phyloP scores from a whole-genome alignment of 2,888 invertebrate species.

The Abrostola triplasia region DNA sequence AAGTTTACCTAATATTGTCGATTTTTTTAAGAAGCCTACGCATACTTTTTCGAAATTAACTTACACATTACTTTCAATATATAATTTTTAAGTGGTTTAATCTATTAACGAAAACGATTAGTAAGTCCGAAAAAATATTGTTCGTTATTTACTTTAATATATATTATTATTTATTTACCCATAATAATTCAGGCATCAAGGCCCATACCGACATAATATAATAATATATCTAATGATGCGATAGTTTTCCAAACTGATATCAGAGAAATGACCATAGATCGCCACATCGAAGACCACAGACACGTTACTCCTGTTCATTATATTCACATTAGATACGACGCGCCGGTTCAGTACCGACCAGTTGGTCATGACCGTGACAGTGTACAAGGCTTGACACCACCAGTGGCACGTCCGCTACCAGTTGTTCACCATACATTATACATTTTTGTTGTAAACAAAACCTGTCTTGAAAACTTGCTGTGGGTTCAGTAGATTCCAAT shows the following conservation, averaged over 20 bases:
- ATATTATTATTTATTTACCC: too few relatives aligned
- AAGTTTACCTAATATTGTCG: too few relatives aligned
- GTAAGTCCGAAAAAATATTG: too few relatives aligned
- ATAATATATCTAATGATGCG: background rate
- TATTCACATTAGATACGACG: slow-evolving; percentile 35
- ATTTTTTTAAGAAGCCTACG: too few relatives aligned
- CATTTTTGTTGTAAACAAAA: slow-evolving; percentile 11
- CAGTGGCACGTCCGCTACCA: background rate
- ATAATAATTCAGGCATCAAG: too few relatives aligned
- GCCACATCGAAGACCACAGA: slow-evolving; percentile 19
- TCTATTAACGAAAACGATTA: too few relatives aligned
- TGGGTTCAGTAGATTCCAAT: background rate
- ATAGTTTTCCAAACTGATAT: too few relatives aligned
- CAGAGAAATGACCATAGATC: background rate
- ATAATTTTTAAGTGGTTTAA: too few relatives aligned
- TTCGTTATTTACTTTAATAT: too few relatives aligned
- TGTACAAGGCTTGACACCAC: slow-evolving; percentile 2
- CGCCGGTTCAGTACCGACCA: background rate
- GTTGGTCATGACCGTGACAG: slow-evolving; percentile 26
- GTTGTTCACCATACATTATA: background rate
- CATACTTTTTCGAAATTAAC: too few relatives aligned
- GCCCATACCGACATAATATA: too few relatives aligned
- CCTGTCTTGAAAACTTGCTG: slow-evolving; percentile 13
- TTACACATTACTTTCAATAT: too few relatives aligned
- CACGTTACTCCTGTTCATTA: slow-evolving; percentile 27